phyloP scores from a whole-genome alignment of 2,888 invertebrate genomes.

The Caenorhabditis parvicauda region DNA sequence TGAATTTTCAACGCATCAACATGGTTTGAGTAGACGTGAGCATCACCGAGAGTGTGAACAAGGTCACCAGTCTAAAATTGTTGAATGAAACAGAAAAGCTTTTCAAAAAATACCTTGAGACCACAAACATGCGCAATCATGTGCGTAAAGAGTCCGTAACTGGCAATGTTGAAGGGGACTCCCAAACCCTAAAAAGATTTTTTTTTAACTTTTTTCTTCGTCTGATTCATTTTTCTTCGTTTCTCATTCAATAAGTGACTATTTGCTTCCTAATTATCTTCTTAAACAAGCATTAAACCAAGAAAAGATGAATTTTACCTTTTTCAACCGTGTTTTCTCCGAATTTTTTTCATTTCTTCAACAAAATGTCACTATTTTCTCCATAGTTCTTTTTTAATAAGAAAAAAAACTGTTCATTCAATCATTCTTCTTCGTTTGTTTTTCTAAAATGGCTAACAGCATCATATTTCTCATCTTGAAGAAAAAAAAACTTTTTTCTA shows the following conservation, averaged over 20 bases:
- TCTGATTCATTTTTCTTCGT: too few relatives aligned
- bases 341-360: too few relatives aligned
- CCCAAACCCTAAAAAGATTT: conserved; percentile 72
- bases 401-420: too few relatives aligned
- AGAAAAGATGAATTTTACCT: too few relatives aligned
- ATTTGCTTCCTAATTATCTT: too few relatives aligned
- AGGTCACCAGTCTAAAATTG: conserved; percentile 80
- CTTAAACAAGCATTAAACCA: too few relatives aligned
- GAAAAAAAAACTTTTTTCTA: not conserved
- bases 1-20: conserved; percentile 76
- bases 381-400: too few relatives aligned
- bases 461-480: not conserved
- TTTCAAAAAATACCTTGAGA: conserved; percentile 71
- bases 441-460: too few relatives aligned
- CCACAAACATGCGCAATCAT: conserved; percentile 95
- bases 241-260: not conserved
- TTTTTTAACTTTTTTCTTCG: not conserved
- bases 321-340: too few relatives aligned
- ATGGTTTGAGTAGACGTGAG: conserved; percentile 90
- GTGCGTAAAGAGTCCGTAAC: conserved; percentile 86
- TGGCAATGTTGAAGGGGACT: conserved; percentile 97
- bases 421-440: too few relatives aligned
- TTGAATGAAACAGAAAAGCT: not conserved
- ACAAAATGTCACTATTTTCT: too few relatives aligned
- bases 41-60: conserved; percentile 88